These are phyloP conservation scores for Trichogramma dendrolimi DNA, from an alignment of 2,888 invertebrate genomes.

Conservation along the genomic window DNA sequence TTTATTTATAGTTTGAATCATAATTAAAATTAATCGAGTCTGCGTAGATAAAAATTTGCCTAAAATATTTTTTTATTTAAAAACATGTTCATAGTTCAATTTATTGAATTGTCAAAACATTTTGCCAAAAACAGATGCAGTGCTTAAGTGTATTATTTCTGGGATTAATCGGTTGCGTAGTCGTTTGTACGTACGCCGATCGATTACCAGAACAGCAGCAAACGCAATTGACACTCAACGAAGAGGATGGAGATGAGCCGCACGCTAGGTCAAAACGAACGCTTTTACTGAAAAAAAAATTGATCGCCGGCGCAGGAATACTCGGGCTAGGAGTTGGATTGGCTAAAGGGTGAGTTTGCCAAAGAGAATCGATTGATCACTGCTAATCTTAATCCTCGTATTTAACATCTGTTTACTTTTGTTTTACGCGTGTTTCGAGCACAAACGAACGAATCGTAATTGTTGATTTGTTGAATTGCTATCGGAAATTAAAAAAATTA, in stretches of 20 bases:
- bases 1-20: too few species aligned
- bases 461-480: not conserved
- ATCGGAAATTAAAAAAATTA: not conserved
- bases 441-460: not conserved
- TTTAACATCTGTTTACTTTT: not conserved
- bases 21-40: too few species aligned
- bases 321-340: constrained; percentile 46
- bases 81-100: too few species aligned
- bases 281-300: constrained; percentile 46
- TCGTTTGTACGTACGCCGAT: constrained; percentile 30
- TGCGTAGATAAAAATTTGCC: too few species aligned
- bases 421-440: not conserved
- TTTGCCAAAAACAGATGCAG: constrained; percentile 36
- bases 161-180: constrained; percentile 34
- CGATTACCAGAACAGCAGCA: constrained; percentile 23
- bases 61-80: too few species aligned
- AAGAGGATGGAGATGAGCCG: constrained; percentile 22
- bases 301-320: constrained; percentile 44
- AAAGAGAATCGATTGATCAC: constrained; percentile 1
- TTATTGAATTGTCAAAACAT: not conserved
- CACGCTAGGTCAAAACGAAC: constrained; percentile 43
- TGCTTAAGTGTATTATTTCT: constrained; percentile 27
- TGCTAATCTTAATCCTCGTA: not conserved
- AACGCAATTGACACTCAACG: constrained; percentile 18
- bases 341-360: constrained; percentile 42